A percentile compares a stretch with the other conserved stretches of the same genome.
phyloP scores from a whole-genome alignment of 2,888 invertebrate genomes.

The Elysia crispata region DNA sequence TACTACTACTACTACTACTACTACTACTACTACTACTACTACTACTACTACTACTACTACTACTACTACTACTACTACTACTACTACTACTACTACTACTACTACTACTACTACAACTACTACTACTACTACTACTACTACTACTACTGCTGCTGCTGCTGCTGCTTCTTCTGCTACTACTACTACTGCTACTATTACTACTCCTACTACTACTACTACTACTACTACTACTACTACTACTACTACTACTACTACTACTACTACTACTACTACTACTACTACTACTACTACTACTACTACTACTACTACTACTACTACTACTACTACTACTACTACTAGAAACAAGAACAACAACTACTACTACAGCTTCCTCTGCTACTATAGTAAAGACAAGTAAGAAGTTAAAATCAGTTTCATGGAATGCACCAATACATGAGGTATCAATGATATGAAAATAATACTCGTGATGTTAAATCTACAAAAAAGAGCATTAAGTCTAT shows the following conservation, averaged over 20 bases:
- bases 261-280: neutral
- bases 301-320: neutral
- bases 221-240: neutral
- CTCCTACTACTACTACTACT: too few species aligned
- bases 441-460: too few species aligned
- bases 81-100: constrained; percentile 9
- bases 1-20: too few species aligned
- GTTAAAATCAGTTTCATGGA: too few species aligned
- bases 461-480: too few species aligned
- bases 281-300: neutral
- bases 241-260: neutral
- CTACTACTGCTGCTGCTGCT: neutral
- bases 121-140: constrained; percentile 9
- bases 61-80: constrained; percentile 9
- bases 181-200: too few species aligned
- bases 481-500: too few species aligned
- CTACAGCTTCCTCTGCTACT: too few species aligned
- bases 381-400: too few species aligned
- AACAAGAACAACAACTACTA: too few species aligned
- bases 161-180: too few species aligned
- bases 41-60: constrained; percentile 9
- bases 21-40: constrained; percentile 9
- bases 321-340: neutral
- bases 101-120: constrained; percentile 1
- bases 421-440: too few species aligned